Evolutionary conservation across 2,888 invertebrate species (phyloP).

Genomic region (Gastracanthus pulcherrimus): DNA sequence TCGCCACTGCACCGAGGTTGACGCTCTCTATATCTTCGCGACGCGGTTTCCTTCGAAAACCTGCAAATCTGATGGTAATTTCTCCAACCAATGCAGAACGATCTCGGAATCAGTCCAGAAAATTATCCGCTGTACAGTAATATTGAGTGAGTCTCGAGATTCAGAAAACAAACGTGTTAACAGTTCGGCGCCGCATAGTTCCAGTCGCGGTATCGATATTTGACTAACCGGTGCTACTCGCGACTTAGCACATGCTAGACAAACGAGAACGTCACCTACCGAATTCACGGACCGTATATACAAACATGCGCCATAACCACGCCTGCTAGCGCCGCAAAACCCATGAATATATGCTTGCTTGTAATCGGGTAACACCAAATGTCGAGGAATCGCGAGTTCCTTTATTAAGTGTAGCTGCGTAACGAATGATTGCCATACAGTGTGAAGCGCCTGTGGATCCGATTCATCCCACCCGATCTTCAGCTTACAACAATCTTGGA

Average conservation of each 20-base stretch:
- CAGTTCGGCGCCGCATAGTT: neutral
- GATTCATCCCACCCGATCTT: conserved; percentile 24
- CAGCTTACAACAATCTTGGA: conserved; percentile 1
- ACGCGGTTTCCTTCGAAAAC: conserved; percentile 54
- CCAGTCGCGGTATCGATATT: neutral
- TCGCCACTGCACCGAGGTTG: conserved; percentile 57
- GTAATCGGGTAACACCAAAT: neutral
- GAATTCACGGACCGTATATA: too few relatives aligned
- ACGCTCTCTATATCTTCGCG: conserved; percentile 52
- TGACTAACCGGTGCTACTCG: conserved; percentile 2
- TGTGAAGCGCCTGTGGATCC: neutral
- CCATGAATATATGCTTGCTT: neutral
- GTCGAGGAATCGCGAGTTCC: neutral
- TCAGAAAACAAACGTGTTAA: neutral
- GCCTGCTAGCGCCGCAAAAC: conserved; percentile 16
- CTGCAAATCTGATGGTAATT: conserved; percentile 30
- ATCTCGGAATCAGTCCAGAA: conserved; percentile 58
- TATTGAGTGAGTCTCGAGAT: neutral
- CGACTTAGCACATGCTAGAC: conserved; percentile 7
- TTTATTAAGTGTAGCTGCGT: neutral
- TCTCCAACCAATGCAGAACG: conserved; percentile 55
- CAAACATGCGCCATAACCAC: too few relatives aligned
- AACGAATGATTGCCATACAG: neutral
- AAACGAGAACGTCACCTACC: neutral
- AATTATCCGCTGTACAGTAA: neutral